A percentile compares a stretch with the other conserved stretches of the same genome.
Evolutionary conservation across 2,888 invertebrate species (phyloP).

Genomic region (Calliphora vomitoria): DNA sequence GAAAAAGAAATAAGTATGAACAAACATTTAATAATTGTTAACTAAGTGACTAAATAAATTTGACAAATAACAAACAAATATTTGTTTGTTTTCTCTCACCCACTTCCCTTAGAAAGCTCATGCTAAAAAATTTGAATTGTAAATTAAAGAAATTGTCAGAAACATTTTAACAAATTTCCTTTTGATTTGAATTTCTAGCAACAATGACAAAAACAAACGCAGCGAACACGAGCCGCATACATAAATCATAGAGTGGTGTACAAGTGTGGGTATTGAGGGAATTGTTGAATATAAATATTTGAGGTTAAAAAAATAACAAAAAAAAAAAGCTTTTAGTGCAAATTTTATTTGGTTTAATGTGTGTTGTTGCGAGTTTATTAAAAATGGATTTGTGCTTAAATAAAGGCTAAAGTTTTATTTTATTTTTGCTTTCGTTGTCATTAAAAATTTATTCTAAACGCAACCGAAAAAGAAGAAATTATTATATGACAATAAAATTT

Average conservation of each 20-base stretch:
- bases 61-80: constrained; percentile 5
- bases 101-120: neutral
- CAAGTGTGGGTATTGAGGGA: neutral
- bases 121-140: constrained; percentile 19
- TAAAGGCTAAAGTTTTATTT: neutral
- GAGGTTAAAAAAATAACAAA: too few species aligned
- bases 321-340: neutral
- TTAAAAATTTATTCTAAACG: constrained; percentile 4
- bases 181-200: neutral
- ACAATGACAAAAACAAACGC: neutral
- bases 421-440: neutral
- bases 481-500: constrained; percentile 6
- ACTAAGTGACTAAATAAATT: neutral
- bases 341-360: neutral
- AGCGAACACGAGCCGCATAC: neutral
- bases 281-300: neutral
- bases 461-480: neutral
- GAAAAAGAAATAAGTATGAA: neutral
- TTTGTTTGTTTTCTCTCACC: neutral
- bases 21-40: neutral
- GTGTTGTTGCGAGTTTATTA: neutral
- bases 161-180: neutral
- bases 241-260: neutral
- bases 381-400: constrained; percentile 18
- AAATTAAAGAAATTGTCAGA: constrained; percentile 3